A percentile compares a stretch with the other conserved stretches of the same genome.
Evolutionary conservation across 2,797 vertebrate genomes (phyloP).

Genomic region (Thripadectes ignobilis): DNA sequence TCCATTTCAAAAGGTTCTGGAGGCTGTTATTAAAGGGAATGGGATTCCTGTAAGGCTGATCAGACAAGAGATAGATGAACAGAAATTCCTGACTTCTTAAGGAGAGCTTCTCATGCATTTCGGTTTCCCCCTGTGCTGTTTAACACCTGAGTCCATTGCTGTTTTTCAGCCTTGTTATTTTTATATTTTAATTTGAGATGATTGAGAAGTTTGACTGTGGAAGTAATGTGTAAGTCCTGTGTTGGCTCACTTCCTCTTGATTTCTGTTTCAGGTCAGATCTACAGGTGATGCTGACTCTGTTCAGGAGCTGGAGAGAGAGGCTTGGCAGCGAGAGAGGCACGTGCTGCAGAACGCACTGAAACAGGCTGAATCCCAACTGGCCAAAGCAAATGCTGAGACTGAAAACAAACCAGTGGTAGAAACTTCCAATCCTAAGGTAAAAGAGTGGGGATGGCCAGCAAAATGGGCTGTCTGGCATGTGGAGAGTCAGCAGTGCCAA

Average conservation of each 20-base stretch:
- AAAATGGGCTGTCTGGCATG: neutral
- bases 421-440: slow-evolving; percentile 80
- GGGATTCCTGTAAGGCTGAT: neutral
- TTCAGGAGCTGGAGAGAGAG: slow-evolving; percentile 64
- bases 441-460: neutral
- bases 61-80: neutral
- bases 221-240: neutral
- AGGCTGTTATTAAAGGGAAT: neutral
- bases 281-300: neutral
- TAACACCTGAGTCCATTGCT: neutral
- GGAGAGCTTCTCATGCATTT: neutral
- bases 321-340: slow-evolving; percentile 70
- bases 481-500: fast-evolving
- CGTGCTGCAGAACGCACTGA: slow-evolving; percentile 49
- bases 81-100: neutral
- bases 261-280: slow-evolving; percentile 14
- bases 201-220: neutral
- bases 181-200: neutral
- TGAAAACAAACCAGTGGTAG: slow-evolving; percentile 77
- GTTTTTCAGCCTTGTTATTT: neutral
- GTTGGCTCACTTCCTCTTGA: neutral
- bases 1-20: neutral
- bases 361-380: slow-evolving; percentile 74
- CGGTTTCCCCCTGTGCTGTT: neutral
- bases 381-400: slow-evolving; percentile 59